phyloP scores from a whole-genome alignment of 2,888 invertebrate genomes.

The Ectropis crepuscularia region DNA sequence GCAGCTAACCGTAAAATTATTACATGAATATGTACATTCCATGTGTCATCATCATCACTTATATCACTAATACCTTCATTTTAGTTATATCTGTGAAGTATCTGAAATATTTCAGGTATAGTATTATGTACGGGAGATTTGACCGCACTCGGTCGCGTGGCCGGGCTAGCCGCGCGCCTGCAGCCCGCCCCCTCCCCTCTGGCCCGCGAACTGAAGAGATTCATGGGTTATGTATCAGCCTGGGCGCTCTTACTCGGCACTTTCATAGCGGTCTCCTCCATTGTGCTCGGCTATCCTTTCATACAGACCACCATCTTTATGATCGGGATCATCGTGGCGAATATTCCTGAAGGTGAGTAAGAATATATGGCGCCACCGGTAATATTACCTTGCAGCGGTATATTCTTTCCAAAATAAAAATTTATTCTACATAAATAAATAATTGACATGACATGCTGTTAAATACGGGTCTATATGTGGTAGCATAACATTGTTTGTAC shows the following conservation, averaged over 20 bases:
- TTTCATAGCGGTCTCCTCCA: constrained; percentile 97
- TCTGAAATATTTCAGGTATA: constrained; percentile 68
- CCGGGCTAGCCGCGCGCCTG: constrained; percentile 95
- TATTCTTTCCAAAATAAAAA: too few species aligned
- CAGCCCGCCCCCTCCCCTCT: constrained; percentile 98
- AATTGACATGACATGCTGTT: too few species aligned
- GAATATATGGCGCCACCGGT: too few species aligned
- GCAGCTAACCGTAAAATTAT: too few species aligned
- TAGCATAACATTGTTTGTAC: too few species aligned
- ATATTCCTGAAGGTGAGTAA: constrained; percentile 94
- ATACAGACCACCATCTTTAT: constrained; percentile 99
- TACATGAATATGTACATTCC: too few species aligned
- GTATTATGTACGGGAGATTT: constrained; percentile 95
- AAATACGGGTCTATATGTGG: too few species aligned
- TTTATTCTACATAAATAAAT: too few species aligned
- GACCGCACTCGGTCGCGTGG: constrained; percentile 94
- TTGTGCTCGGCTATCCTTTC: constrained; percentile 98
- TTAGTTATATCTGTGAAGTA: too few species aligned
- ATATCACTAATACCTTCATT: too few species aligned
- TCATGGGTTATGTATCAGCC: constrained; percentile 97
- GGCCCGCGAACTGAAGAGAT: constrained; percentile 97
- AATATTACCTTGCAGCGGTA: too few species aligned
- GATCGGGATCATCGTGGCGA: constrained; percentile 98
- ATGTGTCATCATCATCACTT: too few species aligned
- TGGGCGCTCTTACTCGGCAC: constrained; percentile 95